phyloP scores from a whole-genome alignment of 2,113 vertebrate genomes.

The Oxyruncus cristatus region DNA sequence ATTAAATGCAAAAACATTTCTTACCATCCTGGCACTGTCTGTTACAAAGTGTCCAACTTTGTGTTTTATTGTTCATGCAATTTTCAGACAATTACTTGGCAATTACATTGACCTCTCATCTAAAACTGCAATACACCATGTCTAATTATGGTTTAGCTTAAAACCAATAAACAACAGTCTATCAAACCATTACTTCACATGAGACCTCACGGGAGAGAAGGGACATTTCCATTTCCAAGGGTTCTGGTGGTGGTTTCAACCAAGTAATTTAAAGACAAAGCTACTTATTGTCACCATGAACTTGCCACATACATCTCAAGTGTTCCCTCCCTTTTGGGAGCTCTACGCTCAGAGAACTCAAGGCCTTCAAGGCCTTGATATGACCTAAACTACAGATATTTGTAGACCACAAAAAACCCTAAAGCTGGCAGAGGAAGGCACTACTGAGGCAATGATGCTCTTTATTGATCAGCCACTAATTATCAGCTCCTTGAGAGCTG shows the following conservation, averaged over 20 bases:
- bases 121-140: not conserved
- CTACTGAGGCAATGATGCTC: not conserved
- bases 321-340: not conserved
- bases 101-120: slow-evolving; percentile 10
- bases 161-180: not conserved
- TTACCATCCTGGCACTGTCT: not conserved
- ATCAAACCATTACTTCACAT: not conserved
- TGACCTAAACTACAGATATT: not conserved
- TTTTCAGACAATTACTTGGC: slow-evolving; percentile 38
- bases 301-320: not conserved
- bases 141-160: not conserved
- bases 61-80: not conserved
- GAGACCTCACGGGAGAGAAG: not conserved
- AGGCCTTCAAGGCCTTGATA: not conserved
- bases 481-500: not conserved
- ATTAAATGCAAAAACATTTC: slow-evolving; percentile 57
- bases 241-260: not conserved
- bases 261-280: not conserved
- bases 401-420: not conserved
- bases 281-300: not conserved
- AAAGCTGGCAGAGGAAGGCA: not conserved
- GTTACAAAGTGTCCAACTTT: slow-evolving; percentile 3
- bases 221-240: not conserved
- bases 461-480: slow-evolving; percentile 5
- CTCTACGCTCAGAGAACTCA: not conserved